Evolutionary conservation across 1,140 invertebrate species (phyloP), one percentile per base, ranked within the genome.

Genomic region (Penaeus chinensis): DNA sequence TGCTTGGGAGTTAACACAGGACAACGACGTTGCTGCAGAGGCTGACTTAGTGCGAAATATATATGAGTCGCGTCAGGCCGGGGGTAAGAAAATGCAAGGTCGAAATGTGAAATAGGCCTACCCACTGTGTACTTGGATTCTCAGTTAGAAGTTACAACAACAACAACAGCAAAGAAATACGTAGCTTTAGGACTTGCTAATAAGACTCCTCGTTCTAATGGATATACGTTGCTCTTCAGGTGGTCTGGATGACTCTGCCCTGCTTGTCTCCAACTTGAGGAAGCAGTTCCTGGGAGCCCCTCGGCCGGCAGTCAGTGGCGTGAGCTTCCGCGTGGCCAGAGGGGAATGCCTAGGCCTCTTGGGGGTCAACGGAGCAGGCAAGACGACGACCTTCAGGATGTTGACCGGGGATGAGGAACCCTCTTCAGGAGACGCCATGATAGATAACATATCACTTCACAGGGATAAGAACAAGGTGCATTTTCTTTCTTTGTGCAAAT

Each of bases 301-400:
- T n/a, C 86, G 87, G 8, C 89, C 78, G 11, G 96, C 96, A 0
- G 96, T 97, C 0, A 94, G 96, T 84, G 93, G 94, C 74, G 91
- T 97, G 3, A 95, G 94, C 91, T 94, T 97, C 90, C 94, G 94
- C 0, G 95, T 97, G 0, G 93, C 94, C 74, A 92, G 93, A 24
- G 95, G 96, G 4, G 95, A 96, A 92, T 97, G 96, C 91, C 97
- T 97, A 92, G 97, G 96, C 5, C 92, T 97, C 24, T 91, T 97
- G 3, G 96, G 96, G 42, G 93, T 96, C 0, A 96, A 96, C 91
- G 97, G 97, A 0, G 97, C 97, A 10, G 97, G 97, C 8, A 98
- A 98, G 93, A 97, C 97, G 8, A 96, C 96, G 18, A 97, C 96
- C 10, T 98, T 98, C 90, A 95, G 95, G 60, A 91, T 91, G 91